Evolutionary conservation across 2,113 vertebrate genomes (phyloP).

Genomic region (Platichthys flesus): DNA sequence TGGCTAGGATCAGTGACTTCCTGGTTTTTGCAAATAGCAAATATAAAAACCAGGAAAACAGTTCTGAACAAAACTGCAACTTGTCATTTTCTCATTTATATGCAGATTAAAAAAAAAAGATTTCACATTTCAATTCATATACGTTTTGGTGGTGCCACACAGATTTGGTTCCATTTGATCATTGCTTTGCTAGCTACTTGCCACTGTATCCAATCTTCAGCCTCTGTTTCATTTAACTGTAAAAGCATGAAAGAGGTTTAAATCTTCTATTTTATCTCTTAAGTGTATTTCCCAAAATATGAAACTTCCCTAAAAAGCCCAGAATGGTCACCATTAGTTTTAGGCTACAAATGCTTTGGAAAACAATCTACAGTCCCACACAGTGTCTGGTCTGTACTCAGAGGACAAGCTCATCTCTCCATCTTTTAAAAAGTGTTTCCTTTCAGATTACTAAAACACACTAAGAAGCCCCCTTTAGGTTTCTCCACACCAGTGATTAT

Average conservation of each 20-base stretch:
- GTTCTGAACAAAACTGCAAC: too few relatives aligned
- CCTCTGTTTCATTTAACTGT: slow-evolving; percentile 8
- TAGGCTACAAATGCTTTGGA: slow-evolving; percentile 40
- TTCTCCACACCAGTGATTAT: slow-evolving; percentile 39
- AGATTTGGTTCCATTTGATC: too few relatives aligned
- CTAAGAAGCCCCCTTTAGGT: slow-evolving; percentile 38
- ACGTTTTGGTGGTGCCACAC: too few relatives aligned
- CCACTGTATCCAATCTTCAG: too few relatives aligned
- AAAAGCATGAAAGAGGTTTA: too few relatives aligned
- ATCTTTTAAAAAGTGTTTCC: slow-evolving; percentile 24
- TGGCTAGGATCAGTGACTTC: too few relatives aligned
- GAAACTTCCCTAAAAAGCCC: slow-evolving; percentile 5
- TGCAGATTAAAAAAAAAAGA: too few relatives aligned
- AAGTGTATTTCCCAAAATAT: slow-evolving; percentile 21
- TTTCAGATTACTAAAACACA: slow-evolving; percentile 32
- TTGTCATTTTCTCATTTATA: too few relatives aligned
- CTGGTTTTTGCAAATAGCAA: too few relatives aligned
- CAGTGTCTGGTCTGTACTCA: slow-evolving; percentile 65
- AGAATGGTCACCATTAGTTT: background rate
- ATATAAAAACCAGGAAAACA: background rate
- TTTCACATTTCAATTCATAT: too few relatives aligned
- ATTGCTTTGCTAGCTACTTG: too few relatives aligned
- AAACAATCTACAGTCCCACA: slow-evolving; percentile 48
- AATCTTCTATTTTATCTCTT: too few relatives aligned
- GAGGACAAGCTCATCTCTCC: slow-evolving; percentile 48